Evolutionary conservation across 2,797 vertebrate genomes (phyloP).

Genomic region (Anguilla marmorata): DNA sequence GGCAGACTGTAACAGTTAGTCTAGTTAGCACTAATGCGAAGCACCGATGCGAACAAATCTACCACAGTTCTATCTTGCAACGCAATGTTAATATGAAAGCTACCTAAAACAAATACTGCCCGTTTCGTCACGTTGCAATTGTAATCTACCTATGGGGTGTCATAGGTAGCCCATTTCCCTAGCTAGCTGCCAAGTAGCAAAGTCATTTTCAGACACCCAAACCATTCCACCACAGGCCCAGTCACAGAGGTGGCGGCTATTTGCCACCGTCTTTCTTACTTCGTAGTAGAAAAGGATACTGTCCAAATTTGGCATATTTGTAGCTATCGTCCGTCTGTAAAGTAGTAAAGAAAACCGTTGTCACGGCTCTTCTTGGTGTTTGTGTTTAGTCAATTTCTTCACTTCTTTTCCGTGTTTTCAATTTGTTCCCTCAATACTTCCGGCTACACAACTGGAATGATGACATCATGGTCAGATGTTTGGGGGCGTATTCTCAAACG

Average conservation of each 20-base stretch:
- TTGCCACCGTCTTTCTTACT: neutral
- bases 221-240: slow-evolving; percentile 3
- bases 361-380: neutral
- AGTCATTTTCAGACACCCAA: neutral
- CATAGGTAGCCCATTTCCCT: neutral
- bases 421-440: slow-evolving; percentile 43
- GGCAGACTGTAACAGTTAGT: too few species aligned
- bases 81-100: neutral
- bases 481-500: neutral
- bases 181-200: neutral
- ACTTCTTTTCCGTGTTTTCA: slow-evolving; percentile 24
- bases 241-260: neutral
- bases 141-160: neutral
- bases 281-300: slow-evolving; percentile 50
- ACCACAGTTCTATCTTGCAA: neutral
- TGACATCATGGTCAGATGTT: slow-evolving; percentile 45
- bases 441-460: slow-evolving; percentile 40
- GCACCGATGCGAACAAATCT: neutral
- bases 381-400: neutral
- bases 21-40: neutral
- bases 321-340: neutral
- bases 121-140: neutral
- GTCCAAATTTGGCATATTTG: slow-evolving; percentile 52
- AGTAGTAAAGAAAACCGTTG: neutral
- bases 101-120: neutral